Base-by-base conservation (phyloP, 2,888 invertebrate species). In the Meliscaeva auricollis region DNA sequence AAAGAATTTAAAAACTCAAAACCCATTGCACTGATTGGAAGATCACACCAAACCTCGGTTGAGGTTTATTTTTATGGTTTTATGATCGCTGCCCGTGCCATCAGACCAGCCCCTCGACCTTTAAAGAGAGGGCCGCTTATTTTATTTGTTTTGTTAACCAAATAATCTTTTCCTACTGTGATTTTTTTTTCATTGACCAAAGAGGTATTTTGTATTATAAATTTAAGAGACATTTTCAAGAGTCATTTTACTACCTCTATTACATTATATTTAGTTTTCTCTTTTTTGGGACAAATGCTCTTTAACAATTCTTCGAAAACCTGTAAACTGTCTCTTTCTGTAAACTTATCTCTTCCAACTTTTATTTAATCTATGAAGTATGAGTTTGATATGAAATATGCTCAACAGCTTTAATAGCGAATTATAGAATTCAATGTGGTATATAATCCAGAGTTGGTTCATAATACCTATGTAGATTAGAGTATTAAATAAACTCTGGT, bases 11-110 rank as follows among this genome's bases (percentile, higher is more conserved):
- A 69, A 83, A 81, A 9, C 22, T 20, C 9, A 9, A 58, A 70
- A 73, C 20, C 54, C 68, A 5, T 32, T 77, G 70, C 66, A 62
- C 60, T 85, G 85, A 85, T 85, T 85, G 85, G 85, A 81, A 81
- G 85, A 85, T 76, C 84, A 62, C 30, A n/a, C 38, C 62, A 52
- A 79, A 68, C 60, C 30, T 76, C 66, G 50, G 35, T 64, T 73
- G 46, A 70, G 66, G 75, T 84, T 85, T 85, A 44, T 81, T 85
- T 85, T 58, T 73, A 68, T 80, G 15, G 50, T 48, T 76, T 69
- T 73, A 85, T 38, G 80, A 85, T 80, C 75, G 54, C 66, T 73
- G 62, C 44, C 15, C 35, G 35, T 58, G 58, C 20, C 50, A n/a
- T n/a, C n/a, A 66, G 15, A 22, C 44, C 81, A 68, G 56, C 73